Base-by-base conservation (phyloP, 1,140 invertebrate species). In the Lasioglossum baleicum region DNA sequence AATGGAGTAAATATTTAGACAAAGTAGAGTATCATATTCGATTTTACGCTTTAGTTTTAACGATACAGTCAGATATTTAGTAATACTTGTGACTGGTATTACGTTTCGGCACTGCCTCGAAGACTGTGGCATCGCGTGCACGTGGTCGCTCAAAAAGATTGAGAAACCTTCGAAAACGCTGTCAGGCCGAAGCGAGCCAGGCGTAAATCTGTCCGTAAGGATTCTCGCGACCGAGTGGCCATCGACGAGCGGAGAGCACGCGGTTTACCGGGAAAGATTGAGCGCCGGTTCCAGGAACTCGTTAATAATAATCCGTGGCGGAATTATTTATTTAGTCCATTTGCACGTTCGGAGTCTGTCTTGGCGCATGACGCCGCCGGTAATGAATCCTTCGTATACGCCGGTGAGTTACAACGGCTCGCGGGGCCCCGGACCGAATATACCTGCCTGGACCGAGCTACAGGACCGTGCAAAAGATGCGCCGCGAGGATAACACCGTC, bases 281-380 rank as follows among this genome's bases (percentile, higher is more conserved):
- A 58, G 56, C 20, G 56, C 8, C 17, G 20, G 51, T 84, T 84
- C 80, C 61, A 26, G 40, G 75, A 84, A 83, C 69, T 82, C 72
- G 69, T 83, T 84, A 77, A 83, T 80, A 85, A 82, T 84, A 80
- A 84, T 80, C 53, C 71, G 2, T 22, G 53, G 61, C 35, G 42
- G 78, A 82, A 86, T 86, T 83, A 75, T 87, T 84, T 82, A 84
- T 87, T 86, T 82, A 68, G 44, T 80, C 61, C 74, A 85, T 86
- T 86, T 78, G 76, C 73, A 63, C 58, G 42, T 53, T 60, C 17
- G 17, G 56, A 2, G 22, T 74, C 48, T 64, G 67, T 77, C 51
- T 81, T 51, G 17, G 51, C 82, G 79, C 73, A 76, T 75, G 81
- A 81, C 72, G 44, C 6, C 60, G 31, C 48, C 40, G 69, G 66